Evolutionary conservation across 2,888 invertebrate species (phyloP), one percentile per base, ranked within the genome.

Genomic region (Pedicia rivosa): DNA sequence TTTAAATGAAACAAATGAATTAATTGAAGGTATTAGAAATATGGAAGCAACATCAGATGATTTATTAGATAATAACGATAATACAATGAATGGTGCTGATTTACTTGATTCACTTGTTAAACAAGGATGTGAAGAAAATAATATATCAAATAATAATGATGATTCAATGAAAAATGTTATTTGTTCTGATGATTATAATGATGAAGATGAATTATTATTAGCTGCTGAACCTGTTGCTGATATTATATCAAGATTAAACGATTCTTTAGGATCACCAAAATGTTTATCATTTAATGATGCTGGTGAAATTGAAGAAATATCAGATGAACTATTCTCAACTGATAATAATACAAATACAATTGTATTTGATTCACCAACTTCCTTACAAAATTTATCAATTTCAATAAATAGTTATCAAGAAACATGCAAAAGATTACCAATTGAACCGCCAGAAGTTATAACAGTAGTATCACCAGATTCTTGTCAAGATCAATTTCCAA

Each of bases 241-340:
- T 48, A 74, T 76, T 41, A 66, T 77, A 40, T 69, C 70, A 38
- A 61, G 75, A 28, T 60, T 78, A 25, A 70, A 73, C 47, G 72
- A 72, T 46, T 70, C 75, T 20, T 61, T 78, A 22, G 52, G 53
- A 14, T 55, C 62, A 5, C 58, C 59, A 26, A 59, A 60, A 46
- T 57, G 57, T 40, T 43, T 59, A 37, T 57, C 57, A 5, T 59
- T 59, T 39, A 60, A 57, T 35, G 60, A 60, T 43, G 59, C 54
- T 2, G 58, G 60, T 7, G 59, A 59, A 46, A 61, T 59, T 36
- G 57, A 61, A 44, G 57, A 52, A 17, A 39, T 59, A 2, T 54
- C 58, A 37, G 59, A 55, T 0, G 49, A 59, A 26, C 49, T 60
- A 17, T 60, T 60, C 36, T 51, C 57, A 27, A 44, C 50, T 3